Evolutionary conservation across 1,140 invertebrate genomes (phyloP).

Genomic region (Spodoptera litura): DNA sequence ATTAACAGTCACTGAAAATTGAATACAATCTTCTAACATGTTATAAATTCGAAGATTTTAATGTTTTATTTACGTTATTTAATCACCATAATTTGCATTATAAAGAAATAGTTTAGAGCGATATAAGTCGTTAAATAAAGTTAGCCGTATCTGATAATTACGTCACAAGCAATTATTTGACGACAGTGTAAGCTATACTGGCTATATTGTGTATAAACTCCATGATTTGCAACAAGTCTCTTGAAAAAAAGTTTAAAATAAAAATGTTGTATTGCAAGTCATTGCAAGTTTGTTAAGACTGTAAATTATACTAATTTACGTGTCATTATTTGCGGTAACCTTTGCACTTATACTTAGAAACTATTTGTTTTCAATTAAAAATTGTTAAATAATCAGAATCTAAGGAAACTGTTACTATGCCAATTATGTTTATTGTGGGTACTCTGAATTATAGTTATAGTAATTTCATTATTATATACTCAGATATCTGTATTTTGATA

Average conservation of each 20-base stretch:
- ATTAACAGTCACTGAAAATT: background rate
- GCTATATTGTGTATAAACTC: background rate
- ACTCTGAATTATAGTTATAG: too few species aligned
- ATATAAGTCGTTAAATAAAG: background rate
- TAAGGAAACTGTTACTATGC: too few species aligned
- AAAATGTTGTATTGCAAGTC: too few species aligned
- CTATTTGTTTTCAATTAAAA: too few species aligned
- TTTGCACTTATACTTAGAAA: too few species aligned
- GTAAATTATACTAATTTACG: too few species aligned
- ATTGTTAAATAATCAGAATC: too few species aligned
- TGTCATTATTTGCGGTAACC: too few species aligned
- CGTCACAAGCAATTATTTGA: constrained; percentile 15
- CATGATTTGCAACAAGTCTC: background rate
- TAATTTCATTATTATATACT: too few species aligned
- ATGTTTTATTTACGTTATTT: constrained; percentile 17
- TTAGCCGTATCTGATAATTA: background rate
- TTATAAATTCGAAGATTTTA: background rate
- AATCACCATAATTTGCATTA: background rate
- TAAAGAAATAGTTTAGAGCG: background rate
- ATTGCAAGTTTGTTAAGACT: too few species aligned
- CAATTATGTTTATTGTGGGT: too few species aligned
- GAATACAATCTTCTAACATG: background rate
- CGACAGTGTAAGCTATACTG: background rate
- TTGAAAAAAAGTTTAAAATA: background rate
- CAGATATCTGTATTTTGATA: too few species aligned